phyloP scores from a whole-genome alignment of 2,888 invertebrate species.

The Leptinotarsa tumamoca region DNA sequence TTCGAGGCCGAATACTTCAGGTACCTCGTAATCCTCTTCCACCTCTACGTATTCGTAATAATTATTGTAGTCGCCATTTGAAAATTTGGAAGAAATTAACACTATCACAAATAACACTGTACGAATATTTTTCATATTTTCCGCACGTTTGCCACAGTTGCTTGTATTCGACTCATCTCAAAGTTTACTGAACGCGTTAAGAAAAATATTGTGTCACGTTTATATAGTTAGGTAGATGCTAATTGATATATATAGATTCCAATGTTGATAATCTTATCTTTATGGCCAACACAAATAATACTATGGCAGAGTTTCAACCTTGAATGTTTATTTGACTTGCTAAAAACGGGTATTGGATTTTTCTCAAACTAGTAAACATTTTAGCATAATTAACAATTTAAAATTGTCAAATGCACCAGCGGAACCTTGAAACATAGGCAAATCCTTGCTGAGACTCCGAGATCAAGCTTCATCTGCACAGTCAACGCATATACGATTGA shows the following conservation, averaged over 20 bases:
- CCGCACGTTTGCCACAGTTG: not conserved
- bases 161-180: not conserved
- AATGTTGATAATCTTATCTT: conserved; percentile 2
- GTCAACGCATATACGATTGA: too few species aligned
- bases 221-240: not conserved
- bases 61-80: conserved; percentile 1
- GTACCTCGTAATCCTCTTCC: conserved; percentile 13
- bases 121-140: conserved; percentile 1
- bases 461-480: too few species aligned
- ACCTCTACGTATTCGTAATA: conserved; percentile 13
- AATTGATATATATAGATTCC: not conserved
- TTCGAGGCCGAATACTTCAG: not conserved
- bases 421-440: too few species aligned
- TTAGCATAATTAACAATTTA: too few species aligned
- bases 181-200: not conserved
- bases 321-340: not conserved
- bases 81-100: not conserved
- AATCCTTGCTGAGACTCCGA: too few species aligned
- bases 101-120: not conserved
- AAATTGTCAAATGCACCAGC: too few species aligned
- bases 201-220: not conserved
- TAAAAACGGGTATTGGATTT: too few species aligned
- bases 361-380: too few species aligned
- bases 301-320: not conserved
- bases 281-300: not conserved